Evolutionary conservation across 2,888 invertebrate species (phyloP).

Genomic region (Plebejus melissa): DNA sequence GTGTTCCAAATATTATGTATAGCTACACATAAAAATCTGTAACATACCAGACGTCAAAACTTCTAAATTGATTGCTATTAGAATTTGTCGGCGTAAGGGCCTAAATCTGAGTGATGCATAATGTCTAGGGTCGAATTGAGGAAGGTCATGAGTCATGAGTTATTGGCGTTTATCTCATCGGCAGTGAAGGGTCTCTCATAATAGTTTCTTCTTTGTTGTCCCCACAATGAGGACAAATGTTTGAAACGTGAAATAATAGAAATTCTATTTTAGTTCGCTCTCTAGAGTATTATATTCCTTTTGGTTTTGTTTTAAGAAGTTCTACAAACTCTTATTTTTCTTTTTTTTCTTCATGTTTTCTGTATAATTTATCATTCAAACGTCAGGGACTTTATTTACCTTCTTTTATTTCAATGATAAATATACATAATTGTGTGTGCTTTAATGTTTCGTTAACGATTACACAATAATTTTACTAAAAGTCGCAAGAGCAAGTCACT

Average conservation of each 20-base stretch:
- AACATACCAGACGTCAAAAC: neutral
- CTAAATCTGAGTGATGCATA: neutral
- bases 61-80: slow-evolving; percentile 7
- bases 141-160: slow-evolving; percentile 1
- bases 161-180: neutral
- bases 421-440: neutral
- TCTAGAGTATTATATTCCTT: neutral
- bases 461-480: neutral
- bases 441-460: neutral
- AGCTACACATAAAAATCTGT: neutral
- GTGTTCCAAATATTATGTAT: neutral
- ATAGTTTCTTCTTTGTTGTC: neutral
- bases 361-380: neutral
- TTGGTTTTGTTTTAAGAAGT: neutral
- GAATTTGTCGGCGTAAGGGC: neutral
- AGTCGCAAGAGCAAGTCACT: neutral
- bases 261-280: neutral
- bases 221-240: neutral
- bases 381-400: neutral
- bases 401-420: neutral
- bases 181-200: neutral
- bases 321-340: neutral
- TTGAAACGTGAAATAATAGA: neutral
- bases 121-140: neutral
- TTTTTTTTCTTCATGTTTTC: neutral